Percentiles rank a stretch among this genome's conserved stretches.
Evolutionary conservation across 2,113 vertebrate genomes (phyloP).

Genomic region (Oreocharis arfaki): DNA sequence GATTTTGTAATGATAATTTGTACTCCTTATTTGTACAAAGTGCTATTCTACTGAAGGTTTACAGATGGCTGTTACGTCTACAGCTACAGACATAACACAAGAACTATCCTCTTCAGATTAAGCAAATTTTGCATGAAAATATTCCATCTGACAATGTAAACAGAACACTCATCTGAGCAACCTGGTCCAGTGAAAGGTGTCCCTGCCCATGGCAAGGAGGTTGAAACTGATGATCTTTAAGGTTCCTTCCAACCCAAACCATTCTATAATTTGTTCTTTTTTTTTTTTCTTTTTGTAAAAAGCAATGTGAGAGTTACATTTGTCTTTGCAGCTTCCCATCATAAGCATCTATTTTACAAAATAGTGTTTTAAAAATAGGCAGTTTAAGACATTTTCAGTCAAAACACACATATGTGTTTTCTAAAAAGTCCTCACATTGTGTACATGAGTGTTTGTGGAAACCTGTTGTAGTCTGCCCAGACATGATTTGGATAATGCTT

Average conservation of each 20-base stretch:
- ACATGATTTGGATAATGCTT: not conserved
- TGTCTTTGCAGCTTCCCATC: not conserved
- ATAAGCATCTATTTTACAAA: not conserved
- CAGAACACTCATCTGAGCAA: not conserved
- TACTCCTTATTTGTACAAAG: not conserved
- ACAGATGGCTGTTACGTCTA: not conserved
- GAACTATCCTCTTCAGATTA: not conserved
- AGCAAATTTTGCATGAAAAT: not conserved
- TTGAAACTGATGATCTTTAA: not conserved
- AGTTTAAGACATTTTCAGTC: not conserved
- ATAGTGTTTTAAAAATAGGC: not conserved
- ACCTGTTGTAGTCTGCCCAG: not conserved
- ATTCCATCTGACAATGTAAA: not conserved
- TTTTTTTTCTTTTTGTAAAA: not conserved
- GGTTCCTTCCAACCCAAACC: not conserved
- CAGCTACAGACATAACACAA: not conserved
- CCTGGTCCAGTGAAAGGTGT: not conserved
- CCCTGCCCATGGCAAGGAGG: not conserved
- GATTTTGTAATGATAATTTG: not conserved
- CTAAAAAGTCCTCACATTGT: not conserved
- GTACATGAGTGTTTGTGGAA: not conserved
- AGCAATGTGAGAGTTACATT: not conserved
- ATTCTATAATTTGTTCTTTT: not conserved
- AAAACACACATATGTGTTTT: not conserved
- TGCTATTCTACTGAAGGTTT: not conserved